These are phyloP conservation scores for Todiramphus chloris DNA, from an alignment of 2,113 vertebrate species.

Conservation along the genomic window DNA sequence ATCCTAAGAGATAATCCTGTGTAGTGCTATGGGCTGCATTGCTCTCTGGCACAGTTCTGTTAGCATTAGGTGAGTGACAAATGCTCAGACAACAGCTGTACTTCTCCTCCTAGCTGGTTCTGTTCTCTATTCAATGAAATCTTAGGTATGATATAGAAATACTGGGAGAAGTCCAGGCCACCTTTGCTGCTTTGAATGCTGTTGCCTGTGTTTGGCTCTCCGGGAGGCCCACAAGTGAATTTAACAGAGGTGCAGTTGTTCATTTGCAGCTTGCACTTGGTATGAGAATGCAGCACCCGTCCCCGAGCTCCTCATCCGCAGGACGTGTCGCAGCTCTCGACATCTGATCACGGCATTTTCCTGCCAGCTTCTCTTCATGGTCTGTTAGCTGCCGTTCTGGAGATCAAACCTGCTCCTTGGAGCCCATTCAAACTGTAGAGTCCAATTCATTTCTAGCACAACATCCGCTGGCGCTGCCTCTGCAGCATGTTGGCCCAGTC, in stretches of 20 bases:
- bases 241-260: background rate
- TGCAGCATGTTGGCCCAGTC: background rate
- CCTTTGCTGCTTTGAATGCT: background rate
- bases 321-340: rapidly evolving
- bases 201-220: background rate
- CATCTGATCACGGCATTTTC: background rate
- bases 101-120: background rate
- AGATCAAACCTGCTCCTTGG: conserved; percentile 19
- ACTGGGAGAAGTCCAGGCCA: background rate
- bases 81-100: background rate
- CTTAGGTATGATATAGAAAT: background rate
- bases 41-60: background rate
- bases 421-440: conserved; percentile 16
- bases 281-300: background rate
- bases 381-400: conserved; percentile 28
- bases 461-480: background rate
- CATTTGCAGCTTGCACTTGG: background rate
- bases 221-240: background rate
- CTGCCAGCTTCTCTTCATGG: conserved; percentile 16
- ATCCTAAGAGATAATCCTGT: background rate
- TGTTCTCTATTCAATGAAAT: background rate
- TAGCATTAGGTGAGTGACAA: background rate
- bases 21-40: background rate
- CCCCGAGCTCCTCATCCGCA: background rate
- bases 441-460: conserved; percentile 16